Evolutionary conservation across 1,140 invertebrate genomes (phyloP).

Genomic region (Zaprionus vittiger): DNA sequence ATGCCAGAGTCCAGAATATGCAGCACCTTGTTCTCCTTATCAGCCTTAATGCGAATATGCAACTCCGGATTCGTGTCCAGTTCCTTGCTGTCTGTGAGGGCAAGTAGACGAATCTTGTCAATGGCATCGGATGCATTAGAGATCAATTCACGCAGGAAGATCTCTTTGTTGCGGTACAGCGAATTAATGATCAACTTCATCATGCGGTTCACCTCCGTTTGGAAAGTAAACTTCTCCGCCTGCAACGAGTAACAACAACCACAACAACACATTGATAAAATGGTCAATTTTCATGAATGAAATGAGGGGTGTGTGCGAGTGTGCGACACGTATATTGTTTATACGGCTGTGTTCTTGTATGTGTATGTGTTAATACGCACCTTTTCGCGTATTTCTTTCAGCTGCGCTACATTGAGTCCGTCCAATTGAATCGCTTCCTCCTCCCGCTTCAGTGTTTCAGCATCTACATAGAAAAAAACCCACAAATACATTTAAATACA

Average conservation of each 20-base stretch:
- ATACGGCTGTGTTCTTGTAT: neutral
- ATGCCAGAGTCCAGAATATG: conserved; percentile 99
- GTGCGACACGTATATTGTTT: conserved; percentile 1
- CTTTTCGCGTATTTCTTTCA: conserved; percentile 95
- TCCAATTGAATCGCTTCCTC: conserved; percentile 99
- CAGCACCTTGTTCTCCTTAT: conserved; percentile 97
- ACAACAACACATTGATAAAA: neutral
- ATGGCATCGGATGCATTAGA: conserved; percentile 98
- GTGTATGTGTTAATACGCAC: conserved; percentile 45
- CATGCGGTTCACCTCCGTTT: conserved; percentile 99
- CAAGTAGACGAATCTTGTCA: conserved; percentile 97
- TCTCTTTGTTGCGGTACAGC: conserved; percentile 99
- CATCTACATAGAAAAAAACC: conserved; percentile 85
- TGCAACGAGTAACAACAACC: conserved; percentile 27
- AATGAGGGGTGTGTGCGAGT: neutral
- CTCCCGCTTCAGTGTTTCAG: conserved; percentile 92
- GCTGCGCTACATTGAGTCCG: conserved; percentile 96
- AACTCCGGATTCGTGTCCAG: conserved; percentile 93
- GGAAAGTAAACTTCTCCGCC: conserved; percentile 97
- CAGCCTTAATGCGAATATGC: conserved; percentile 97
- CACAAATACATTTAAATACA: neutral
- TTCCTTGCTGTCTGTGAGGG: conserved; percentile 93
- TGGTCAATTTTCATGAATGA: neutral
- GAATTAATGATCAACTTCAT: conserved; percentile 99
- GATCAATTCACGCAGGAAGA: conserved; percentile 98